Evolutionary conservation across 2,113 vertebrate genomes (phyloP).

Genomic region (Phaethornis superciliosus): DNA sequence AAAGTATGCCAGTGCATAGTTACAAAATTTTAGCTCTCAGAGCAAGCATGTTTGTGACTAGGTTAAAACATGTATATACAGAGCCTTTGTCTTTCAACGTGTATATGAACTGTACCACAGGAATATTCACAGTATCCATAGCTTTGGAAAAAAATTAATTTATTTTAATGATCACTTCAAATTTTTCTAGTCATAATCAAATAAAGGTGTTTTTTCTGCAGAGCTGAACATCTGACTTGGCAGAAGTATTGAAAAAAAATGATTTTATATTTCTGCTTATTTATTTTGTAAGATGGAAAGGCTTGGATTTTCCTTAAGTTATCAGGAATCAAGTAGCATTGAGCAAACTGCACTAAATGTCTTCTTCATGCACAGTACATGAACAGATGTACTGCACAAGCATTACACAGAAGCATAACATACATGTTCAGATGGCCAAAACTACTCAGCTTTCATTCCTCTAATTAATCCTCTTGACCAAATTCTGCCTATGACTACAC

Average conservation of each 20-base stretch:
- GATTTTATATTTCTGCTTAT: background rate
- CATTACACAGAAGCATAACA: background rate
- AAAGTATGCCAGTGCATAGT: background rate
- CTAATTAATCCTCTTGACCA: background rate
- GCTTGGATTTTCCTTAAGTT: background rate
- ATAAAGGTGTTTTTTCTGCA: background rate
- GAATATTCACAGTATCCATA: background rate
- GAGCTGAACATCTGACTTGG: background rate
- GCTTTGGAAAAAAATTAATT: background rate
- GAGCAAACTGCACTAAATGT: background rate
- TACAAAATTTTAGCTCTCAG: background rate
- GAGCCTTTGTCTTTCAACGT: background rate
- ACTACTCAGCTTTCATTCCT: background rate
- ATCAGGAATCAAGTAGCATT: background rate
- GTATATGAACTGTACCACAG: background rate
- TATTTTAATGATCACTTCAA: background rate
- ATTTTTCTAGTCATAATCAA: background rate
- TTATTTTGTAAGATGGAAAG: background rate
- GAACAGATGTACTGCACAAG: too few species aligned
- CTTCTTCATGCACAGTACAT: background rate
- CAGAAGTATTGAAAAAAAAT: conserved; percentile 11
- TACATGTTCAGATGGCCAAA: background rate
- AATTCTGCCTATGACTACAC: background rate
- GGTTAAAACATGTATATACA: background rate
- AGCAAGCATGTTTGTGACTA: background rate